A percentile compares a stretch with the other conserved stretches of the same genome.
Evolutionary conservation across 2,113 vertebrate genomes (phyloP).

Genomic region (Cheirogaleus medius): DNA sequence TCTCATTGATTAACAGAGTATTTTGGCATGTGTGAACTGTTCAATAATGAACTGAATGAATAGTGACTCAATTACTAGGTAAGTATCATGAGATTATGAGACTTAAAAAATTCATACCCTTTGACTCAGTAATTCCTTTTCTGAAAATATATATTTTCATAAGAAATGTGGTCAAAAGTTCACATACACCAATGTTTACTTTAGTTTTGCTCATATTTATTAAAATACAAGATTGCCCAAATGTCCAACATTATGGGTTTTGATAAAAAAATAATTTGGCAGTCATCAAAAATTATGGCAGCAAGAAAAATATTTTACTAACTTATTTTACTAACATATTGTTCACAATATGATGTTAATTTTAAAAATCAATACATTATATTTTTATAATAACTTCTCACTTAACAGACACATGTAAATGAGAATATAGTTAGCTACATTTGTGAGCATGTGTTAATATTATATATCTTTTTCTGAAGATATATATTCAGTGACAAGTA

Average conservation of each 20-base stretch:
- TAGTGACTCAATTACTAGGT: not conserved
- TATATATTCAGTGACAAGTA: not conserved
- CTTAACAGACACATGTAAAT: not conserved
- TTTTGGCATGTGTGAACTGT: not conserved
- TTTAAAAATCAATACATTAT: not conserved
- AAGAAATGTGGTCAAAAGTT: not conserved
- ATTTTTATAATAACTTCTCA: not conserved
- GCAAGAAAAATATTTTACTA: slow-evolving; percentile 20
- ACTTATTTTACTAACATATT: not conserved
- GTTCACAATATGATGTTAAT: not conserved
- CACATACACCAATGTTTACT: not conserved
- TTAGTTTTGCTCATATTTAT: not conserved
- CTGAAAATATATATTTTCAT: slow-evolving; percentile 5
- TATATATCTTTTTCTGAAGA: not conserved
- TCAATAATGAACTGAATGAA: slow-evolving; percentile 22
- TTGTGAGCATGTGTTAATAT: not conserved
- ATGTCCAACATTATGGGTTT: not conserved
- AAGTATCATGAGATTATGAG: not conserved
- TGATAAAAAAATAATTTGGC: not conserved
- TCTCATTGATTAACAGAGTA: not conserved
- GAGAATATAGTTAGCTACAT: not conserved
- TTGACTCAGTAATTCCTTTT: not conserved
- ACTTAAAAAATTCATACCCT: not conserved
- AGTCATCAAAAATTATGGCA: not conserved
- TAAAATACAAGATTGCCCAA: not conserved